Base-by-base conservation (phyloP, 35 echinoderm and acorn worm species). In the Patiria miniata region DNA sequence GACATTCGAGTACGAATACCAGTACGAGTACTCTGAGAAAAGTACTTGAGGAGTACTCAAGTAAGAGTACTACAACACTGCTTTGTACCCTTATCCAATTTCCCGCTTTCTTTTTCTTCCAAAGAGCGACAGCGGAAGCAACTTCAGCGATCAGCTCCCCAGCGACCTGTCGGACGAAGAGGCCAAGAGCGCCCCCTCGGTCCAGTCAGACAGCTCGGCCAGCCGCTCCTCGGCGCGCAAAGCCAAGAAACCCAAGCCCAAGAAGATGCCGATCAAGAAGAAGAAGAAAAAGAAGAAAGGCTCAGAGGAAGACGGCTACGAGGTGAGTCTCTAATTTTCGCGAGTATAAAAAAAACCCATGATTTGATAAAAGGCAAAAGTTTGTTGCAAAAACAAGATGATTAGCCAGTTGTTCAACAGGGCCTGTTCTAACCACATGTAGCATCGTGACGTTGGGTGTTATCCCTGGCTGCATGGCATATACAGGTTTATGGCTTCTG, bases 91-190 rank as follows among this genome's bases (percentile, higher is more conserved):
- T 14, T 73, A 29, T 29, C 23, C 5, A 5, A 38, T 23, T 51
- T 37, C 56, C 56, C 50, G 4, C 23, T 5, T 36, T 28, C 19
- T 5, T 68, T 1, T 9, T 73, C 34, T 73, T 30, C 29, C 34
- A 73, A 58, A 99, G 96, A 86, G 91, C 82, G 96, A 94, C 47
- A 99, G 96, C 90, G 96, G 83, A 21, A 99, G 96, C 73, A 95
- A 91, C 79, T 91, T 89, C 68, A 99, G 96, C 51, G 96, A 99
- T 26, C 65, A 73, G 65, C 21, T 73, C 34, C 65, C 65, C 2
- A 99, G 89, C 76, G 92, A 94, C 16, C 86, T 83, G 8, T 97
- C 95, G 33, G 73, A 81, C 8, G 92, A 93, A 18, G 95, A 98
- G 57, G 93, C 83, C 0, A 90, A 89, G 61, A 89, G 84, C 16